Evolutionary conservation across 53 echinoderm and acorn worm genomes (phyloP), one percentile per base, ranked within the genome.

Genomic region (Arbacia lixula): DNA sequence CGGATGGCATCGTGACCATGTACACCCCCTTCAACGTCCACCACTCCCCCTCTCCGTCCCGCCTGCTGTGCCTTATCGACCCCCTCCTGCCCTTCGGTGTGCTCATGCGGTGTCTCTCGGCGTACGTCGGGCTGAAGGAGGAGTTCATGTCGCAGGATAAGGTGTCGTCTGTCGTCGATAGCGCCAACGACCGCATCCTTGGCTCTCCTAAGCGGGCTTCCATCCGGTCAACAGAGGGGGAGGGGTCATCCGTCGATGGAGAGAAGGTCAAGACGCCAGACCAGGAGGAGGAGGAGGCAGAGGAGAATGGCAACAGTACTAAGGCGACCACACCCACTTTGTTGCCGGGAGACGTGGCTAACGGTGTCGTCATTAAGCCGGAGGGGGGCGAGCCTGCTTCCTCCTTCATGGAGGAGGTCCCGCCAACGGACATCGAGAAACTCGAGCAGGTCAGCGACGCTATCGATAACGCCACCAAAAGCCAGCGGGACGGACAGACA

Each of bases 61-160:
- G 99, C 28, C 89, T 99, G 39, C 66, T 99, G 56, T 88, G 92
- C 52, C 88, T 95, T 12, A 61, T 99, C 27, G 95, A 95, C 74
- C 99, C 95, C 3, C 74, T 95, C 80, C 89, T 99, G 60, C 99
- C 99, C 17, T 85, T 99, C 34, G 99, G 94, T 9, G 85, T 99
- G 28, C 83, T 94, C 19, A 90, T 92, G 49, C 82, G 94, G 22
- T 92, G 94, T 27, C 75, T 99, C 5, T 72, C 99, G 0, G 92
- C 94, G 19, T 99, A 99, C 66, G 92, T 92, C 10, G 99, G 94
- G 8, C 63, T 99, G 16, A 87, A 94, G 38, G 82, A 81, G 27
- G 82, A 81, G 50, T 81, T 81, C 82, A 61, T 81, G 62, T 64
- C 82, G 0, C 42, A 81, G 10, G 82, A 81, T 20, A 40, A n/a